Evolutionary conservation across 2,113 vertebrate species (phyloP), one percentile per base, ranked within the genome.

Genomic region (Centropristis striata): DNA sequence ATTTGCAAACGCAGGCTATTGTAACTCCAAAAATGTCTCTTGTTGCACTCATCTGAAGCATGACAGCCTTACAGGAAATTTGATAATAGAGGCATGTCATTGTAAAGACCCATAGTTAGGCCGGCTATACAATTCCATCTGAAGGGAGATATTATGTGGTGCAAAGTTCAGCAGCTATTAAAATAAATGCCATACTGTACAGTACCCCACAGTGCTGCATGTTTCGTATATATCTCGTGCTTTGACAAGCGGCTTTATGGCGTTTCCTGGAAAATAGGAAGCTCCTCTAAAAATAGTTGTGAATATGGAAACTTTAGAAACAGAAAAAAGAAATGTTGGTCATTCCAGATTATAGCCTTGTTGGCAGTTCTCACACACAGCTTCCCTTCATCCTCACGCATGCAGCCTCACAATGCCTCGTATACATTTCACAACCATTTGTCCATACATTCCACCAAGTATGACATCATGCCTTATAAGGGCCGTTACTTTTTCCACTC

Each of bases 211-310:
- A 54, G 27, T 57, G 59, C 18, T 61, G 59, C 28, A n/a, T 50
- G 46, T 10, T 61, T 57, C 76, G 73, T 42, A 66, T 68, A 71
- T 50, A 75, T 61, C 76, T 70, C 70, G 51, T 53, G 32, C 75
- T 76, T 50, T 73, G 67, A 86, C 73, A 75, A 79, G 68, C 47
- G 65, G 71, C 68, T 83, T 88, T 37, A 75, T 64, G 54, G 57
- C 3, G 1, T 76, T 83, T 89, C 75, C 67, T 73, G 76, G 72
- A 76, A 88, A 89, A 78, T 50, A 78, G 55, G 59, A 76, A 83
- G 71, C 46, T 58, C 3, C 25, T 47, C 87, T 90, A 78, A 88
- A 88, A 90, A 92, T 73, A 87, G 80, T 60, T 16, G 2, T 36
- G 21, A 80, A 25, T 71, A 84, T 71, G 77, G 69, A 87, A 71